Base-by-base conservation (phyloP, 92 coral and sea anemone genomes). In the Scolanthus callimorphus region DNA sequence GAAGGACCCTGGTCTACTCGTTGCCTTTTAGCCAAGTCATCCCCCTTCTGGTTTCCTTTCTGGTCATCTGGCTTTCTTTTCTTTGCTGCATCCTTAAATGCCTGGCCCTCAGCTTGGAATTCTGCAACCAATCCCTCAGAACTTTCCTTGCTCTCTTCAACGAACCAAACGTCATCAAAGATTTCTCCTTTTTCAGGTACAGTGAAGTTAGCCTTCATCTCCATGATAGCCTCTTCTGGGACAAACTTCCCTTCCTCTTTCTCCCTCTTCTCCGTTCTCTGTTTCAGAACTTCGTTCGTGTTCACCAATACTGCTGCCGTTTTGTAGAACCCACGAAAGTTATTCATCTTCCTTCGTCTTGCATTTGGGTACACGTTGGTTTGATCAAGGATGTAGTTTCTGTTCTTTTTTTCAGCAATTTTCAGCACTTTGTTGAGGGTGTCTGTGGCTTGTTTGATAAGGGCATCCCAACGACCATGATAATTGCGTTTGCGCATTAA, bases 391-490 rank as follows among this genome's bases (percentile, higher is more conserved):
- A 94, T 88, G 65, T 88, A 94, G 65, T 94, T 89, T 1, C 96
- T 68, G 22, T 80, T 79, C 51, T 90, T 84, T 47, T 71, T 74
- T 65, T 94, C 89, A 8, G 99, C 97, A 63, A 94, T 80, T 57
- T 81, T 89, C 52, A 94, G 73, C 50, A 74, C 71, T 57, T 89
- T 80, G 62, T 89, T 94, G 34, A 88, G 67, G 11, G 85, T 61
- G 50, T 90, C 90, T 3, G 97, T 55, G 25, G 99, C 99, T 47
- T 81, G 96, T 51, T 94, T 89, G 47, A 94, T 94, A 26, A 94
- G 96, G 0, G 81, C 88, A 67, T 89, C 99, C 99, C 99, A 94
- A 48, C 99, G 96, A 17, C 99, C 96, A 45, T 89, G 96, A 31
- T 94, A 94, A 44, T 94, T 94, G 15, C 94, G 77, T 49, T 81